A percentile compares a stretch with the other conserved stretches of the same genome.
Conservation (phyloP, 2,797 vertebrate genomes). For the Ptychadena robeensis region DNA sequence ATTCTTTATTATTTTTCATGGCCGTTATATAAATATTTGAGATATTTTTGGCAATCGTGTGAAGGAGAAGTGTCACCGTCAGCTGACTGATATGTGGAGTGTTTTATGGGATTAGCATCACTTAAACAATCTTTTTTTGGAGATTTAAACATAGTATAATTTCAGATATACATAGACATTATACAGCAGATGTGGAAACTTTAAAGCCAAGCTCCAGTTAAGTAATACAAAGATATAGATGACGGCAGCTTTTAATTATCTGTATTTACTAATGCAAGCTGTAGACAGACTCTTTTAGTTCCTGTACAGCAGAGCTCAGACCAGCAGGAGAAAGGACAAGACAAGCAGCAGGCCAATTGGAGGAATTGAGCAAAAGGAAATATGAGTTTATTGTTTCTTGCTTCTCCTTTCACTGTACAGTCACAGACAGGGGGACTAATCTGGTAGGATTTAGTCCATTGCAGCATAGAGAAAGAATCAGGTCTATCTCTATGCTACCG, state of each 20-base stretch:
- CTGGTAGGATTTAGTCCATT: too few species aligned
- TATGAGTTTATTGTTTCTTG: too few species aligned
- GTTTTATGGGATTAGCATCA: not conserved
- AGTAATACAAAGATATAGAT: not conserved
- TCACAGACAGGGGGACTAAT: too few species aligned
- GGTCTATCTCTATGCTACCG: too few species aligned
- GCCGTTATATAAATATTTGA: slow-evolving; percentile 22
- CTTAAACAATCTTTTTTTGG: not conserved
- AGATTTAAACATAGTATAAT: not conserved
- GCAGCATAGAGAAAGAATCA: too few species aligned
- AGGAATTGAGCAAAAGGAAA: too few species aligned
- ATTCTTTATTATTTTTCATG: slow-evolving; percentile 14
- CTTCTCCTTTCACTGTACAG: too few species aligned
- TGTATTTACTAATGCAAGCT: not conserved
- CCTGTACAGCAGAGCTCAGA: not conserved
- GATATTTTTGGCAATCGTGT: not conserved
- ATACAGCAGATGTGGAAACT: not conserved
- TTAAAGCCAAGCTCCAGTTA: not conserved
- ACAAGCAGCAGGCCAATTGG: not conserved
- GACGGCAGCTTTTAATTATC: not conserved
- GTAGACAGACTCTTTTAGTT: too few species aligned
- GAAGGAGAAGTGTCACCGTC: slow-evolving; percentile 1
- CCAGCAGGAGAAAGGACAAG: not conserved
- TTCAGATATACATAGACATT: not conserved
- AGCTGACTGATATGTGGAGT: not conserved